Evolutionary conservation across 2,888 invertebrate genomes (phyloP).

Genomic region (Tiliacea aurago): DNA sequence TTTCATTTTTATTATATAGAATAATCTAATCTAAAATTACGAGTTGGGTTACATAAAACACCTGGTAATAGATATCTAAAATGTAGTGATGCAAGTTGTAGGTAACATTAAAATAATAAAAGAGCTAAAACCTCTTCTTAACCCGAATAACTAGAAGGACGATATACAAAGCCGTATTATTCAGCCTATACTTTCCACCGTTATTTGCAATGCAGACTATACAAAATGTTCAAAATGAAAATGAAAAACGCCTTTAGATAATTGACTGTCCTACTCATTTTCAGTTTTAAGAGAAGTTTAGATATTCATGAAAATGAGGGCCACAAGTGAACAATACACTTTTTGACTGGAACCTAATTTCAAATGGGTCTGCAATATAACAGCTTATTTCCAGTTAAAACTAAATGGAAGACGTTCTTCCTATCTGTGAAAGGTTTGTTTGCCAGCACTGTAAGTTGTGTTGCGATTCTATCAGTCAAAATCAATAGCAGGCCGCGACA

Average conservation of each 20-base stretch:
- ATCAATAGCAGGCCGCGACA: slow-evolving; percentile 78
- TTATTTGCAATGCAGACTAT: too few relatives aligned
- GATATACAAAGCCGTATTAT: background rate
- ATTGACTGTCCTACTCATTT: background rate
- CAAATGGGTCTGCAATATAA: background rate
- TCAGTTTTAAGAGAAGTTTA: background rate
- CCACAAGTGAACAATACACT: background rate
- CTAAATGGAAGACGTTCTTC: slow-evolving; percentile 28
- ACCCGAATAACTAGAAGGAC: background rate
- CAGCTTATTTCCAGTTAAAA: slow-evolving; percentile 6
- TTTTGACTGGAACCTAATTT: background rate
- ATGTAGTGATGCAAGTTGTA: slow-evolving; percentile 1
- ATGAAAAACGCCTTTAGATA: background rate
- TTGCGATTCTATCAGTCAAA: slow-evolving; percentile 81
- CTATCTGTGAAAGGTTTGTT: slow-evolving; percentile 60
- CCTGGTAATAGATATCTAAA: background rate
- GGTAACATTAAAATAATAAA: background rate
- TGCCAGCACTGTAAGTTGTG: slow-evolving; percentile 57
- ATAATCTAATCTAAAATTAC: slow-evolving; percentile 19
- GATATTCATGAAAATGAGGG: background rate
- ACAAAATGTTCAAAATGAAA: background rate
- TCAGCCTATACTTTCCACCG: too few relatives aligned
- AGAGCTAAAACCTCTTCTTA: background rate
- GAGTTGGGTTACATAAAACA: slow-evolving; percentile 24
- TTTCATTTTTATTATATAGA: too few relatives aligned